Base-by-base conservation (phyloP, 2,113 vertebrate genomes). In the Rattus rattus region DNA sequence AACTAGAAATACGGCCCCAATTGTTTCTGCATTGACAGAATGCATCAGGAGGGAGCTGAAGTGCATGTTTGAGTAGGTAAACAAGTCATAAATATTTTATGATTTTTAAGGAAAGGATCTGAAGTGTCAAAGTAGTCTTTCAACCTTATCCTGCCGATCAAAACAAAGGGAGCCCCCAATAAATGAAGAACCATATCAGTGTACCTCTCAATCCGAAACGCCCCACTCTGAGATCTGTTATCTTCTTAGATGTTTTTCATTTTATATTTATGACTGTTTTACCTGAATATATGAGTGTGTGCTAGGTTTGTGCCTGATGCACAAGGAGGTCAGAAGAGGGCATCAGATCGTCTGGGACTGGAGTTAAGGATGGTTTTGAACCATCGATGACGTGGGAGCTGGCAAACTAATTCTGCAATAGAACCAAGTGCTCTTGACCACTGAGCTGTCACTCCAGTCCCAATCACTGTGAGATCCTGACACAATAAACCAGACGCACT, bases 101-200 rank as follows among this genome's bases (percentile, higher is more conserved):
- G 30, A 36, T 86, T 91, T 96, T 72, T 63, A 75, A 86, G 47
- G 81, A 88, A 88, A 95, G 72, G 72, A 88, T 13, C 7, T 47
- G 39, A 13, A 81, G 17, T 39, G 72, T 36, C 67, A 6, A 96
- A 77, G 22, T 33, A 8, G 91, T 33, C 61, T 36, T 28, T 79
- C 19, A 28, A 54, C 43, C 79, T 83, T 47, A 43, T 59, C 92
- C 43, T 69, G 7, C 59, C 8, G 52, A 47, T 92, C 28, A 93
- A 97, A 94, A 92, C 65, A 93, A 92, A 84, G 30, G 4, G 1
- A 70, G 10, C 52, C 52, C 52, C 4, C 54, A 88, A 47, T 36
- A 65, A 47, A 79, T 83, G 54, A 93, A 90, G 67, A 65, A 70
- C 20, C 5, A 26, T 13, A 91, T 7, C 24, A n/a, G 24, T 1